A percentile compares a stretch with the other conserved stretches of the same genome.
Evolutionary conservation across 2,797 vertebrate genomes (phyloP).

Genomic region (Periparus ater): DNA sequence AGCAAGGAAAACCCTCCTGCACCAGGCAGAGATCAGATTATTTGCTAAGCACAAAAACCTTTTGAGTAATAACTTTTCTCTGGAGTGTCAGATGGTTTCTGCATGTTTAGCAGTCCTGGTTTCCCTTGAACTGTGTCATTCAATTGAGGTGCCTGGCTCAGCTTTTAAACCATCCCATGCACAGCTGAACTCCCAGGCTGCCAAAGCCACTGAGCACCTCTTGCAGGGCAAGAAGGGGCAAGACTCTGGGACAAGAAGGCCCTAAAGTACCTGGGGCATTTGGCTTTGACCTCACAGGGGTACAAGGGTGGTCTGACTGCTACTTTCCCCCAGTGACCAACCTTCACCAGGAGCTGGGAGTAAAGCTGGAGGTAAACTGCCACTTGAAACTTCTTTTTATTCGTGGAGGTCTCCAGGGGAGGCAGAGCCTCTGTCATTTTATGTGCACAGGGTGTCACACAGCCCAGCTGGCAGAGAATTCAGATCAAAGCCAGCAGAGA

Average conservation of each 20-base stretch:
- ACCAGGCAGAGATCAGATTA: constrained; percentile 39
- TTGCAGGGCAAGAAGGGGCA: not conserved
- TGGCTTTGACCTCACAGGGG: not conserved
- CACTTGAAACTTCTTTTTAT: not conserved
- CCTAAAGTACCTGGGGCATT: not conserved
- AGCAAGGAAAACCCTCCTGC: not conserved
- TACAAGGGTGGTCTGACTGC: not conserved
- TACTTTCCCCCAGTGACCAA: not conserved
- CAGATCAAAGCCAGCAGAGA: not conserved
- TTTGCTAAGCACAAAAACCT: constrained; percentile 18
- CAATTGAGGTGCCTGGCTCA: not conserved
- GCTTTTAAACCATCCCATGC: not conserved
- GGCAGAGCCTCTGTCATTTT: not conserved
- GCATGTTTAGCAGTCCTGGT: not conserved
- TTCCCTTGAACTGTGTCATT: constrained; percentile 11
- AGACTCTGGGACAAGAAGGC: too few relatives aligned
- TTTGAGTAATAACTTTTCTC: constrained; percentile 28
- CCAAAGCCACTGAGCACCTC: not conserved
- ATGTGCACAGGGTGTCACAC: not conserved
- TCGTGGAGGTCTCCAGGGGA: not conserved
- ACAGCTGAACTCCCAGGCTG: not conserved
- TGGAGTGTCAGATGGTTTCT: constrained; percentile 15
- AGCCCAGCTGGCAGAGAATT: not conserved
- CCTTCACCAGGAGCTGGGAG: not conserved
- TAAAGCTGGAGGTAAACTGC: not conserved